These are phyloP conservation scores for Ditylenchus dipsaci DNA, from an alignment of 1,140 invertebrate species.

Conservation along the genomic window DNA sequence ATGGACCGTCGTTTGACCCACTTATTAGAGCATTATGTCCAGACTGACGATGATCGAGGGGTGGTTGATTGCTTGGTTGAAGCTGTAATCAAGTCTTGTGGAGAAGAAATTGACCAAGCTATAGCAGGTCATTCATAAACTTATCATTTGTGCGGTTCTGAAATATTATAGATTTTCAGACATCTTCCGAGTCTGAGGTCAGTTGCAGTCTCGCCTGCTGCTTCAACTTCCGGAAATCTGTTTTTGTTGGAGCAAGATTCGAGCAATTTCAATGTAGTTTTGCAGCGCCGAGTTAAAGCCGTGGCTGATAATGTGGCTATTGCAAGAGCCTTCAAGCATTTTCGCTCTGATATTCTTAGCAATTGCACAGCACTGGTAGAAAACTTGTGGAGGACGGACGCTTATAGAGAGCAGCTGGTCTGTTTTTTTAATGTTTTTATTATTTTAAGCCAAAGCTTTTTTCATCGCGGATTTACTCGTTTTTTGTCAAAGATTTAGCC, in stretches of 20 bases:
- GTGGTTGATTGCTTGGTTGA: slow-evolving; percentile 7
- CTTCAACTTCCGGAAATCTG: not conserved
- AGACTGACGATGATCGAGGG: slow-evolving; percentile 1
- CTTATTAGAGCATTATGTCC: slow-evolving; percentile 7
- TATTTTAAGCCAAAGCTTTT: too few species aligned
- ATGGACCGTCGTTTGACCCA: slow-evolving; percentile 2
- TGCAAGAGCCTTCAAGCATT: not conserved
- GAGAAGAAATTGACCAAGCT: not conserved
- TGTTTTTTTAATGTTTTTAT: not conserved
- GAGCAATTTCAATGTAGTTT: not conserved
- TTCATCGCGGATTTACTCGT: too few species aligned
- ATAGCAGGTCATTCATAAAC: too few species aligned
- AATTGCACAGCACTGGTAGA: slow-evolving; percentile 8
- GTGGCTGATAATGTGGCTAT: slow-evolving; percentile 2
- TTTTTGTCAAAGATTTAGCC: too few species aligned
- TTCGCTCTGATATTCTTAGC: slow-evolving; percentile 5
- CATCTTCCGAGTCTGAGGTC: too few species aligned
- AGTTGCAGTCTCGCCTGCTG: too few species aligned
- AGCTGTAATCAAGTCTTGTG: not conserved
- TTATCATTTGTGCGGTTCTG: too few species aligned
- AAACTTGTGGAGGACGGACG: slow-evolving; percentile 1
- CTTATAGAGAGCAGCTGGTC: not conserved
- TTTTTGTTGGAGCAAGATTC: not conserved
- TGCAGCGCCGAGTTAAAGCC: not conserved
- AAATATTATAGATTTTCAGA: too few species aligned